Evolutionary conservation across 2,797 vertebrate species (phyloP).

Genomic region (Malacoraja senta): DNA sequence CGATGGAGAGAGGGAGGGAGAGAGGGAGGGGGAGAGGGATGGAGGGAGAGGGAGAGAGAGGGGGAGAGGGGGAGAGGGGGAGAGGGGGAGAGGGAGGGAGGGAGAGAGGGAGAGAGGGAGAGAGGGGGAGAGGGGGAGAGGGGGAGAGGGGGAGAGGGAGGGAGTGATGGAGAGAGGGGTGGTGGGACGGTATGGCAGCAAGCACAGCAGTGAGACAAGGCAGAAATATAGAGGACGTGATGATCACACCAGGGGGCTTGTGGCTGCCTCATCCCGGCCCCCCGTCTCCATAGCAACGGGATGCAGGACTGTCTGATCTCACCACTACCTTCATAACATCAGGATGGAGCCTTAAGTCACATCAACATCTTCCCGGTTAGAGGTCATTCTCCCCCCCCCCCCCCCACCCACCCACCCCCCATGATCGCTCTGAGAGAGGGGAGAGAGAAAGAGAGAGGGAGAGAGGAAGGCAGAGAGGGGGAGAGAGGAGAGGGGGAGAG

Average conservation of each 20-base stretch:
- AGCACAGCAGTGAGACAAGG: constrained; percentile 51
- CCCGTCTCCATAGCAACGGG: constrained; percentile 29
- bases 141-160: constrained; percentile 50
- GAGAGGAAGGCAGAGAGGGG: neutral
- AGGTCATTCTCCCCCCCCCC: too few relatives aligned
- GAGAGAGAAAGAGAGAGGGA: neutral
- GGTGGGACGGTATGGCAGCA: neutral
- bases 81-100: too few relatives aligned
- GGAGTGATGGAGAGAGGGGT: constrained; percentile 47
- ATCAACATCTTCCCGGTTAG: neutral
- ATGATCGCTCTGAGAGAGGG: neutral
- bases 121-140: constrained; percentile 26
- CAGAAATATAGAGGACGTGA: constrained; percentile 54
- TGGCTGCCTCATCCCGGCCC: constrained; percentile 10
- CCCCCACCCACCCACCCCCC: neutral
- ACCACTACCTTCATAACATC: neutral
- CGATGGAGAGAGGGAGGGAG: too few relatives aligned
- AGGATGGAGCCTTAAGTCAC: neutral
- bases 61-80: too few relatives aligned
- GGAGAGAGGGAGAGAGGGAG: neutral
- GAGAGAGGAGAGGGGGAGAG: neutral
- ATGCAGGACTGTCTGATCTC: constrained; percentile 33
- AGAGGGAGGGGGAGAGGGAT: too few relatives aligned
- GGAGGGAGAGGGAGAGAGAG: too few relatives aligned
- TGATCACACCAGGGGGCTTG: neutral